A percentile compares a stretch with the other conserved stretches of the same genome.
These are phyloP conservation scores for Murina feae DNA, from an alignment of 2,113 vertebrate genomes.

Conservation along the genomic window DNA sequence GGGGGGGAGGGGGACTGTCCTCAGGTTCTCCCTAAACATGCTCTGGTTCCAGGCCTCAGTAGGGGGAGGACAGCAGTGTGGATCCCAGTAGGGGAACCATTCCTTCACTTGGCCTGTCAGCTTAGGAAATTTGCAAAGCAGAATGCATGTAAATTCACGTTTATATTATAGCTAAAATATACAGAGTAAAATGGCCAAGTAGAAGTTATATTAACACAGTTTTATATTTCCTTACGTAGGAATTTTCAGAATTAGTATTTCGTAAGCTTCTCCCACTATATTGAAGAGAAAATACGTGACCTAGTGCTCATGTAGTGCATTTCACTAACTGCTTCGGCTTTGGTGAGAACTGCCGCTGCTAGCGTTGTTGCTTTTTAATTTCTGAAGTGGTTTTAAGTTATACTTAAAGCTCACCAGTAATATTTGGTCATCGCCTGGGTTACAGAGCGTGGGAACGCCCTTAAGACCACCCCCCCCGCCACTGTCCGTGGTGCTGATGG, in stretches of 20 bases:
- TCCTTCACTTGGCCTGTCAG: not conserved
- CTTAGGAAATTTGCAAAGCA: not conserved
- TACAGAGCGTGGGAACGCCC: not conserved
- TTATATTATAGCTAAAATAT: not conserved
- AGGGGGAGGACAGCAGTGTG: not conserved
- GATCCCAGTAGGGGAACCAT: not conserved
- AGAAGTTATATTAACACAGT: not conserved
- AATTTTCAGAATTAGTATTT: not conserved
- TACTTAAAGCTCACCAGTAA: not conserved
- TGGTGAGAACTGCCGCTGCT: not conserved
- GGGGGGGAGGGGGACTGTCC: too few relatives aligned
- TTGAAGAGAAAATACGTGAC: slow-evolving; percentile 18
- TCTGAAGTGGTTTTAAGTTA: not conserved
- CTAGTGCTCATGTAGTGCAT: not conserved
- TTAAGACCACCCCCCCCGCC: not conserved
- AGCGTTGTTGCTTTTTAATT: not conserved
- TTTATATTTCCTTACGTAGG: not conserved
- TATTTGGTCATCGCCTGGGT: not conserved
- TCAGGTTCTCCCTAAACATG: accelerated
- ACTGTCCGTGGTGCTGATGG: not conserved
- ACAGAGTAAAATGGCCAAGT: not conserved
- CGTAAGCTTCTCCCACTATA: slow-evolving; percentile 7
- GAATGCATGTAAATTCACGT: not conserved
- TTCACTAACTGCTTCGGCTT: not conserved
- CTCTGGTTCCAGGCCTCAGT: not conserved